Evolutionary conservation across 2,797 vertebrate species (phyloP).

Genomic region (Carapus acus): DNA sequence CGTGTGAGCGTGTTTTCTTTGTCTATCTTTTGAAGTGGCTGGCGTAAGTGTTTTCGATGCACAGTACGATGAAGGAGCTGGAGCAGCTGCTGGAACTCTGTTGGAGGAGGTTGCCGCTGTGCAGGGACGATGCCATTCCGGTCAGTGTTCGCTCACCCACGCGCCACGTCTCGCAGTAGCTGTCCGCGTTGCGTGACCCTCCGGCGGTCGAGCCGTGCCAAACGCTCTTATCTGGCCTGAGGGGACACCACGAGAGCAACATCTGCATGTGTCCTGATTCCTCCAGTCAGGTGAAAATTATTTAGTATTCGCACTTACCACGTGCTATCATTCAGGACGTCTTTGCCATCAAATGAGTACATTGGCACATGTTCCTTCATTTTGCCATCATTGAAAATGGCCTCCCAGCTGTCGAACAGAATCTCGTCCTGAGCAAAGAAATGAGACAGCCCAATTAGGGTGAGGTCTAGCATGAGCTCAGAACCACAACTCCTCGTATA

Average conservation of each 20-base stretch:
- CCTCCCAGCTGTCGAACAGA: conserved; percentile 85
- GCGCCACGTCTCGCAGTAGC: conserved; percentile 87
- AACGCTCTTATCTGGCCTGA: conserved; percentile 85
- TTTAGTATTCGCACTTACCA: conserved; percentile 73
- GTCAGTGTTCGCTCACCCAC: conserved; percentile 54
- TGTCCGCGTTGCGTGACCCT: conserved; percentile 76
- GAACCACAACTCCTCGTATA: too few species aligned
- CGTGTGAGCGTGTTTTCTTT: conserved; percentile 1
- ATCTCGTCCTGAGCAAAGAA: conserved; percentile 77
- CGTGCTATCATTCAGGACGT: conserved; percentile 75
- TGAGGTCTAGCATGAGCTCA: too few species aligned
- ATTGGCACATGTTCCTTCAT: conserved; percentile 70
- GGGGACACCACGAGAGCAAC: neutral
- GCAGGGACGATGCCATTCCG: conserved; percentile 79
- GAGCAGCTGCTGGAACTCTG: conserved; percentile 79
- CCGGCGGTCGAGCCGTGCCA: conserved; percentile 85
- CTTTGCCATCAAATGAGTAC: conserved; percentile 85
- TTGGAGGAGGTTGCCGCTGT: conserved; percentile 75
- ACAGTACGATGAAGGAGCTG: conserved; percentile 77
- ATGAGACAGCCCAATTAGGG: neutral
- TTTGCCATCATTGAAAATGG: conserved; percentile 76
- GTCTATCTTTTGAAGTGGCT: conserved; percentile 50
- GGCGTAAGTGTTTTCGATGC: conserved; percentile 89
- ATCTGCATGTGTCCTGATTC: too few species aligned
- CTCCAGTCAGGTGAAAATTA: neutral